Conservation (phyloP, 2,113 vertebrate genomes). For the Hemicordylus capensis region DNA sequence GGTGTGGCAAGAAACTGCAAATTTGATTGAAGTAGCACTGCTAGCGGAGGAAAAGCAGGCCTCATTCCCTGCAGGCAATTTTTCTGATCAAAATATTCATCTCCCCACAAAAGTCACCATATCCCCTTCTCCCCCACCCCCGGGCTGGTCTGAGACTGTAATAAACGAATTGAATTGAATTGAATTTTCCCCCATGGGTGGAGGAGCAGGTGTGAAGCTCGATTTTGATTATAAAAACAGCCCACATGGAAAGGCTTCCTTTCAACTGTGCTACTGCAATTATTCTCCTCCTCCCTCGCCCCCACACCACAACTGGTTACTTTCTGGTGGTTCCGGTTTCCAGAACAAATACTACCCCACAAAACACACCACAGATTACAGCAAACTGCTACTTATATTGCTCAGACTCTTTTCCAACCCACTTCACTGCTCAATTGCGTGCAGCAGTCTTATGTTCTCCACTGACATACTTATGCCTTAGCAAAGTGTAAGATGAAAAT, state of each 20-base stretch:
- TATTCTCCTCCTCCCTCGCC: not conserved
- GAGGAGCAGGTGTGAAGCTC: not conserved
- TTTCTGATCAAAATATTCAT: not conserved
- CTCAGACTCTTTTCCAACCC: not conserved
- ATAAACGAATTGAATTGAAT: too few species aligned
- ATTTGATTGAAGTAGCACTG: not conserved
- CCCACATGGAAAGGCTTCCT: not conserved
- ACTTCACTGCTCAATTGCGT: not conserved
- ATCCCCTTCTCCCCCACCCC: too few species aligned
- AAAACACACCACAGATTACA: not conserved
- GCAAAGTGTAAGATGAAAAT: not conserved
- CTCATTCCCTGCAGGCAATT: not conserved
- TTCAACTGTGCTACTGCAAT: not conserved
- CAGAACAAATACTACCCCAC: too few species aligned
- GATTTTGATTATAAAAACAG: not conserved
- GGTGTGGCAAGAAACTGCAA: not conserved
- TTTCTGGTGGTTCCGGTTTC: not conserved
- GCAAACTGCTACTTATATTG: not conserved
- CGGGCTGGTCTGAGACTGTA: too few species aligned
- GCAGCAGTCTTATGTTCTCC: not conserved
- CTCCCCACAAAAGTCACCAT: too few species aligned
- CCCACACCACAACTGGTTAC: too few species aligned
- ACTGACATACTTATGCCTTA: not conserved
- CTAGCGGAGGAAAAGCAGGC: not conserved
- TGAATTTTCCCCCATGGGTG: not conserved